Evolutionary conservation across 2,113 vertebrate species (phyloP), one percentile per base, ranked within the genome.

Genomic region (Cynocephalus volans): DNA sequence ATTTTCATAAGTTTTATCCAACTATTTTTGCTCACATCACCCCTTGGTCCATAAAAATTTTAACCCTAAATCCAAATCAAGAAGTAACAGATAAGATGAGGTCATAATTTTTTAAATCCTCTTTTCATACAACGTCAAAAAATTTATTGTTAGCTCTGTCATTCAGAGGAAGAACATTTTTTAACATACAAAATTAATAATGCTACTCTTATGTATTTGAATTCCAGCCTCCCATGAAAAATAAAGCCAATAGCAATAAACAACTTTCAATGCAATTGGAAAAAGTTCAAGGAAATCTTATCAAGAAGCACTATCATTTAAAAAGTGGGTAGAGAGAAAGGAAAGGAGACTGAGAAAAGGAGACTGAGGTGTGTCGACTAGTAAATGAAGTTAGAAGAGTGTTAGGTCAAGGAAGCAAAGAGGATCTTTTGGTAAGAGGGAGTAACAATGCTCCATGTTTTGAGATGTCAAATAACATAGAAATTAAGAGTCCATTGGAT

Each of bases 1-100:
- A 72, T 45, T 95, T 89, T 95, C 31, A 73, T 26, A 69, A 70
- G 33, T 89, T 80, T 67, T 91, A 7, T 26, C 52, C 36, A 92
- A 31, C 64, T 60, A 8, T 65, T 88, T 83, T 33, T 41, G 67
- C 26, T 91, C 15, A 41, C 3, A 67, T 81, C 65, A 58, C 3
- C 21, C 31, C 31, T 96, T 80, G 41, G 64, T 85, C 26, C 54
- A 64, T 93, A 76, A 87, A 73, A 2, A 6, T 90, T 82, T 89
- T 69, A 90, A 52, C 26, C 75, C 6, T 87, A 70, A 90, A 58
- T 82, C 65, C 56, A 73, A 80, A 93, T 81, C 56, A 36, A 60
- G 19, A 82, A 60, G 60, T 82, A 28, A 72, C 8, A 70, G 33
- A n/a, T 72, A 73, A 81, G 52, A 89, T 80, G 56, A 89, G 24